These are phyloP conservation scores for Hypothenemus hampei DNA, from an alignment of 1,140 invertebrate species.

Conservation along the genomic window DNA sequence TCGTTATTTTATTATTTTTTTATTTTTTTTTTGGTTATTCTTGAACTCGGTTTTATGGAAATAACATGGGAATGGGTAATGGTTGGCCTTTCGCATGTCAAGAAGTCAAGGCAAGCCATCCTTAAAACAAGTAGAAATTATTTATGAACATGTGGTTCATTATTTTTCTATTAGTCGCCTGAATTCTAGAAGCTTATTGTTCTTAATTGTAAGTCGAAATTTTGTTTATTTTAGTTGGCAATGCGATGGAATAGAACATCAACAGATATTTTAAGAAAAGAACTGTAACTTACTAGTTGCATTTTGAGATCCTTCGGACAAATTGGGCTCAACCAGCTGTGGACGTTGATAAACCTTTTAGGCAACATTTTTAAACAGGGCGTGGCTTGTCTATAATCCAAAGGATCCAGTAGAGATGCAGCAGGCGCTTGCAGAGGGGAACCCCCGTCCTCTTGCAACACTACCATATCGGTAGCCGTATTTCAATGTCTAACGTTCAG, in stretches of 20 bases:
- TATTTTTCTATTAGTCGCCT: constrained; percentile 7
- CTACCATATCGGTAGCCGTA: constrained; percentile 41
- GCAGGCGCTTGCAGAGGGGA: constrained; percentile 48
- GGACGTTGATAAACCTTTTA: constrained; percentile 81
- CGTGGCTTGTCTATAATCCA: constrained; percentile 66
- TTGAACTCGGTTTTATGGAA: constrained; percentile 2
- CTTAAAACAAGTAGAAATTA: constrained; percentile 13
- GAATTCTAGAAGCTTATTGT: neutral
- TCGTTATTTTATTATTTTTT: no score
- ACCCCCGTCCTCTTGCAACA: constrained; percentile 43
- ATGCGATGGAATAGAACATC: neutral
- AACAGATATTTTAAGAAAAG: neutral
- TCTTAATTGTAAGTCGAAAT: neutral
- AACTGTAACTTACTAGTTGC: constrained; percentile 60
- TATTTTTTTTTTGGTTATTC: no score
- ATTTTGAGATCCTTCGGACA: constrained; percentile 64
- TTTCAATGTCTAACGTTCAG: constrained; percentile 8
- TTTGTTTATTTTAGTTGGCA: neutral
- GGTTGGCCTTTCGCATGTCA: constrained; percentile 1
- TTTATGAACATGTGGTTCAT: neutral
- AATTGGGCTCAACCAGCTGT: constrained; percentile 80
- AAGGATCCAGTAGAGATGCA: constrained; percentile 45
- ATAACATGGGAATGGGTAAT: neutral
- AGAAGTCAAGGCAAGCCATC: constrained; percentile 9
- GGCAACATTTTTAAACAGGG: constrained; percentile 80